Evolutionary conservation across 2,888 invertebrate genomes (phyloP).

Genomic region (Cremastinae sp.): DNA sequence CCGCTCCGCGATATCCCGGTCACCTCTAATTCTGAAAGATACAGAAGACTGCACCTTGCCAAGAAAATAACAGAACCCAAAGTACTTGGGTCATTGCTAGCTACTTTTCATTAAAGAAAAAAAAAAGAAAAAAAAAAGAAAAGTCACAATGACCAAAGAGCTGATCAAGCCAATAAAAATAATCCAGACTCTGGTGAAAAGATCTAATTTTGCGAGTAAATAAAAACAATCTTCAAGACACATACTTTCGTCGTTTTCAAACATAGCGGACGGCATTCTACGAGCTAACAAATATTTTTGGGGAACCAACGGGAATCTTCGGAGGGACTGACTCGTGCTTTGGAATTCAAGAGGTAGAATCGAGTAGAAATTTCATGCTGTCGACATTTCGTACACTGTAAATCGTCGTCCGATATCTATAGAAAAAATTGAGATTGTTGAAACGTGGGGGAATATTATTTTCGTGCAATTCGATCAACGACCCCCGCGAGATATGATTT

Average conservation of each 20-base stretch:
- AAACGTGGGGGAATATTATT: too few species aligned
- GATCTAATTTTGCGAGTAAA: too few species aligned
- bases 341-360: constrained; percentile 1
- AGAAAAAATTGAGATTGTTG: too few species aligned
- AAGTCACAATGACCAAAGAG: background rate
- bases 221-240: too few species aligned
- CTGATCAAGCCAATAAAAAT: too few species aligned
- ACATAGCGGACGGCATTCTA: too few species aligned
- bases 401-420: background rate
- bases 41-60: constrained; percentile 77
- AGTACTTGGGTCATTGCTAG: constrained; percentile 67
- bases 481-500: too few species aligned
- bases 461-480: too few species aligned
- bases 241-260: too few species aligned
- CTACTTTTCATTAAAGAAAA: constrained; percentile 30
- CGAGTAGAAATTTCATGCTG: constrained; percentile 29
- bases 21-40: constrained; percentile 86
- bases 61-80: constrained; percentile 70
- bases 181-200: too few species aligned
- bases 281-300: too few species aligned
- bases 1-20: constrained; percentile 95
- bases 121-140: background rate
- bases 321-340: background rate
- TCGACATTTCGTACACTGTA: constrained; percentile 1
- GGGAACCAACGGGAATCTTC: too few species aligned